Evolutionary conservation across 1,140 invertebrate species (phyloP).

Genomic region (Drosophila sulfurigaster): DNA sequence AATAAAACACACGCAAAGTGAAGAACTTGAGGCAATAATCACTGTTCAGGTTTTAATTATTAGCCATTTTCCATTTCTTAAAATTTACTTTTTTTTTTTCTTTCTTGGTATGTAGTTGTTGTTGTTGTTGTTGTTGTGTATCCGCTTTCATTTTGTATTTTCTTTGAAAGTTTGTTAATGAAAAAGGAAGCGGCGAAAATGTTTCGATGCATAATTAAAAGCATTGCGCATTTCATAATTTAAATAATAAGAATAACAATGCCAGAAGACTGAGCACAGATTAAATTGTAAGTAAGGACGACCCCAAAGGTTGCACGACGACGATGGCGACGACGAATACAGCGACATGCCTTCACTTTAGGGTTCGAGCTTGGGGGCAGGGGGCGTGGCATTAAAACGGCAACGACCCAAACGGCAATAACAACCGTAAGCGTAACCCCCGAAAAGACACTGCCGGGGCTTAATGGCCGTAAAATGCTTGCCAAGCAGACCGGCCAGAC

Average conservation of each 20-base stretch:
- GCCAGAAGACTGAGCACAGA: conserved; percentile 47
- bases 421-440: conserved; percentile 22
- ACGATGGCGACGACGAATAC: no score
- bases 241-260: conserved; percentile 73
- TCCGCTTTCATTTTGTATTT: neutral
- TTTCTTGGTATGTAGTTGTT: conserved; percentile 17
- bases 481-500: conserved; percentile 64
- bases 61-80: conserved; percentile 5
- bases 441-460: conserved; percentile 61
- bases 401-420: conserved; percentile 37
- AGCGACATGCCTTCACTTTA: neutral
- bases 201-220: conserved; percentile 74
- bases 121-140: conserved; percentile 6
- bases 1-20: neutral
- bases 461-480: conserved; percentile 81
- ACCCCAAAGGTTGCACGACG: conserved; percentile 36
- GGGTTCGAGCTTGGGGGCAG: neutral
- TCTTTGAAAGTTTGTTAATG: conserved; percentile 50
- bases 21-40: conserved; percentile 30
- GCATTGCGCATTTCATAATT: conserved; percentile 69
- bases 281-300: conserved; percentile 67
- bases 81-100: conserved; percentile 19
- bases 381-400: conserved; percentile 20
- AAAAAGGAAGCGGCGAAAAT: conserved; percentile 33
- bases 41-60: conserved; percentile 37